phyloP scores from a whole-genome alignment of 2,113 vertebrate species.

The Syngnathus typhle region DNA sequence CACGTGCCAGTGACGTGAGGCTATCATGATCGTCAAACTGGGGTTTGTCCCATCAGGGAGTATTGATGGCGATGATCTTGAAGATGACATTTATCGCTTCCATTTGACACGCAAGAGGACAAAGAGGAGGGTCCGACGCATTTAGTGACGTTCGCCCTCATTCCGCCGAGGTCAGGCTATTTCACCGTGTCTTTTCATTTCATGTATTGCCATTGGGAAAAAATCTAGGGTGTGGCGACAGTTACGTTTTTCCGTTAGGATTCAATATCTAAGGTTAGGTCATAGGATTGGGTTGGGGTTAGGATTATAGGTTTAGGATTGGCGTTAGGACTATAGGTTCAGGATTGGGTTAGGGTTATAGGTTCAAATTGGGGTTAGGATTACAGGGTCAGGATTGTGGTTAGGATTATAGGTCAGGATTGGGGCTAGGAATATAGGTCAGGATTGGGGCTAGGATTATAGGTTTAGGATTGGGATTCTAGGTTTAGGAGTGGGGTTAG shows the following conservation, averaged over 20 bases:
- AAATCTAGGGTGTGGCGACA: too few species aligned
- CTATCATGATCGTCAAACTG: not conserved
- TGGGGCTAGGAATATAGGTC: not conserved
- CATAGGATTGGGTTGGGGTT: too few species aligned
- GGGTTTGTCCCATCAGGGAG: too few species aligned
- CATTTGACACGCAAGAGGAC: slow-evolving; percentile 20
- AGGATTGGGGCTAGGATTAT: not conserved
- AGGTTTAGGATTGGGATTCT: not conserved
- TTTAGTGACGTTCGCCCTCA: not conserved
- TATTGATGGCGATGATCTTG: slow-evolving; percentile 5
- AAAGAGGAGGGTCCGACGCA: slow-evolving; percentile 14
- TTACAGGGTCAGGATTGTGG: not conserved
- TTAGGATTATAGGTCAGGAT: too few species aligned
- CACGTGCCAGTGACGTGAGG: slow-evolving; percentile 5
- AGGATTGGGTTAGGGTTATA: too few species aligned
- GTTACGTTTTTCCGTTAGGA: too few species aligned
- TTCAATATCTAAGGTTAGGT: too few species aligned
- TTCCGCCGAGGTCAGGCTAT: not conserved
- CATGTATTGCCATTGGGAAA: too few species aligned
- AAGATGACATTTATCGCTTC: slow-evolving; percentile 20
- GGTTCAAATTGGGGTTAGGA: too few species aligned
- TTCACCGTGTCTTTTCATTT: not conserved
- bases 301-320: too few species aligned
- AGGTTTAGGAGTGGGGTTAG: too few species aligned
- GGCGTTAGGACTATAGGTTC: too few species aligned